Evolutionary conservation across 2,113 vertebrate genomes (phyloP), one percentile per base, ranked within the genome.

Genomic region (Psophia crepitans): DNA sequence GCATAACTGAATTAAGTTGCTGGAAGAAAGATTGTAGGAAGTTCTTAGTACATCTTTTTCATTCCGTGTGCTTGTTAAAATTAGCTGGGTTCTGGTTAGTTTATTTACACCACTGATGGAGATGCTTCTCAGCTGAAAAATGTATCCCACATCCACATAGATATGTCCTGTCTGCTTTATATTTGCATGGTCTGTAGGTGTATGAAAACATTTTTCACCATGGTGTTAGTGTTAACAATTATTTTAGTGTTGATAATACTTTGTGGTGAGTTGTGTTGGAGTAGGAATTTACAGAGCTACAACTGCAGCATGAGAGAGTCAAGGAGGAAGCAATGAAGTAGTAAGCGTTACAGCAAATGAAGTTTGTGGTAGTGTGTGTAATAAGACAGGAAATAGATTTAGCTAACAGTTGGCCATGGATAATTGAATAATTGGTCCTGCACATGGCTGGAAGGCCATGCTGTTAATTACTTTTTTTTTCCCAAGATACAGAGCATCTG

Each of bases 361-460:
- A 56, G 35, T 30, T 63, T 48, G 66, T 64, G 78, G 26, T 46
- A 10, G 39, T 32, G 12, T 2, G 1, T 77, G 63, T n/a, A 60
- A 26, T 48, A 77, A 69, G 58, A 54, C 51, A 71, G 74, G 54
- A 88, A 90, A 80, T 71, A 48, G 1, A 54, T 51, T 89, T 41
- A 87, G 75, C 49, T 87, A 82, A 56, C 87, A 89, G 35, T 92
- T 87, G 90, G 83, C 69, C 13, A 9, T 48, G 77, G 75, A 18
- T 92, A 94, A 75, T 51, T 91, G 69, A 90, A 19, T 95, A 78
- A 89, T 87, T 85, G 90, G 78, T 91, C 53, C 73, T 91, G 77
- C 57, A 77, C 64, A 17, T 48, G 89, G 49, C 89, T 85, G 58
- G 54, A 95, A 96, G 71, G 70, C 66, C 58, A 9, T 79, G 54